These are phyloP conservation scores for Cartodere bifasciata DNA, from an alignment of 2,888 invertebrate genomes.

Conservation along the genomic window DNA sequence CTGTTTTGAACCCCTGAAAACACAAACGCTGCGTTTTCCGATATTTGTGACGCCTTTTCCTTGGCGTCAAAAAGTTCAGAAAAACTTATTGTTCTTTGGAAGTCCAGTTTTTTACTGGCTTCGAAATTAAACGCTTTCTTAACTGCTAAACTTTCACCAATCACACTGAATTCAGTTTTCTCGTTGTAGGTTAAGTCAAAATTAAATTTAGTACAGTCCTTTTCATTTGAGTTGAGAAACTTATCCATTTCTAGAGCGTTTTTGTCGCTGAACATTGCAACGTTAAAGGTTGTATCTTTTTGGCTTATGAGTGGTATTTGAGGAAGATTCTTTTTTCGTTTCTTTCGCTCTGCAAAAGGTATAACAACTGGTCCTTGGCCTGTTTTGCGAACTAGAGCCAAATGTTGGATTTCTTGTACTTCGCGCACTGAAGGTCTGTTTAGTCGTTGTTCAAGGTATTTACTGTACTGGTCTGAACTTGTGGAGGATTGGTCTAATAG, in stretches of 20 bases:
- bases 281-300: conserved; percentile 14
- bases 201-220: conserved; percentile 19
- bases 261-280: conserved; percentile 17
- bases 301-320: too few species aligned
- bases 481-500: conserved; percentile 18
- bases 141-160: not conserved
- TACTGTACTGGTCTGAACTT: conserved; percentile 13
- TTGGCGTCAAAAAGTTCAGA: too few species aligned
- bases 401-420: conserved; percentile 22
- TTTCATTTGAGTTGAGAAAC: conserved; percentile 22
- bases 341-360: conserved; percentile 12
- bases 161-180: too few species aligned
- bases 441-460: conserved; percentile 21
- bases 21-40: too few species aligned
- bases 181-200: conserved; percentile 15
- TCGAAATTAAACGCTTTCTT: not conserved
- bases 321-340: not conserved
- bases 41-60: too few species aligned
- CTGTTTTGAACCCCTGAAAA: too few species aligned
- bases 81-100: too few species aligned
- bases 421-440: conserved; percentile 27
- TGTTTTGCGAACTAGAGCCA: conserved; percentile 24
- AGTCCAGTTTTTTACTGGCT: too few species aligned
- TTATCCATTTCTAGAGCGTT: conserved; percentile 21
- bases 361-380: conserved; percentile 23